Conservation (phyloP, 1,140 invertebrate genomes). For the Listronotus bonariensis region DNA sequence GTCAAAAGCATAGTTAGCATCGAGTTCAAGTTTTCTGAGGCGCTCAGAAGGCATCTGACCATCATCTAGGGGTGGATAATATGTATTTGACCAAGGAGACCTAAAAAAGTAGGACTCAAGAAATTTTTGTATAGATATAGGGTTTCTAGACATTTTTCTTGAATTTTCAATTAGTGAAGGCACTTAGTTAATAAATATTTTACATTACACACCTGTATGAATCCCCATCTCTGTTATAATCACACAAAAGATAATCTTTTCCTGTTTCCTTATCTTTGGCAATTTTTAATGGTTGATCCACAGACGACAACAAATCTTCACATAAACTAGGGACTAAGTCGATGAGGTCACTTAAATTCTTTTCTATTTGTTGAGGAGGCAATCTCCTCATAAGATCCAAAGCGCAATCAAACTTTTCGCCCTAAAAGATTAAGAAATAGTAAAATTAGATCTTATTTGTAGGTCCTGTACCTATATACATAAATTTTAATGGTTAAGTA, state of each 20-base stretch:
- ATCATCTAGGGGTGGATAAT: slow-evolving; percentile 97
- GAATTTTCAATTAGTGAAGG: too few relatives aligned
- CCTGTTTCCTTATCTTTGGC: slow-evolving; percentile 92
- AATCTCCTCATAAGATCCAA: slow-evolving; percentile 97
- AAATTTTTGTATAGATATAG: not conserved
- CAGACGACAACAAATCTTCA: slow-evolving; percentile 95
- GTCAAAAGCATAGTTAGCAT: slow-evolving; percentile 98
- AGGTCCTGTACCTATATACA: too few relatives aligned
- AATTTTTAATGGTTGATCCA: slow-evolving; percentile 98
- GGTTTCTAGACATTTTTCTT: not conserved
- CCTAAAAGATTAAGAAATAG: slow-evolving; percentile 63
- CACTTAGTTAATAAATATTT: not conserved
- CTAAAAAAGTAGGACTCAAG: slow-evolving; percentile 57
- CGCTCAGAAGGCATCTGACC: slow-evolving; percentile 97
- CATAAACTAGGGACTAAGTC: slow-evolving; percentile 94
- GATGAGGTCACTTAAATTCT: slow-evolving; percentile 96
- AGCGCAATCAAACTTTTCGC: slow-evolving; percentile 97
- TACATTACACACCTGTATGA: slow-evolving; percentile 79
- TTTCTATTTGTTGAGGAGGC: slow-evolving; percentile 98
- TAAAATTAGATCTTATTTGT: too few relatives aligned
- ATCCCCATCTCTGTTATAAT: slow-evolving; percentile 99
- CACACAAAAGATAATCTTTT: slow-evolving; percentile 97
- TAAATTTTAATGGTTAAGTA: too few relatives aligned
- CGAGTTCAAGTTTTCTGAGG: slow-evolving; percentile 93
- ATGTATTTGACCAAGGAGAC: slow-evolving; percentile 99